These are phyloP conservation scores for Lepilemur septentrionalis DNA, from an alignment of 2,797 vertebrate genomes.

Conservation along the genomic window DNA sequence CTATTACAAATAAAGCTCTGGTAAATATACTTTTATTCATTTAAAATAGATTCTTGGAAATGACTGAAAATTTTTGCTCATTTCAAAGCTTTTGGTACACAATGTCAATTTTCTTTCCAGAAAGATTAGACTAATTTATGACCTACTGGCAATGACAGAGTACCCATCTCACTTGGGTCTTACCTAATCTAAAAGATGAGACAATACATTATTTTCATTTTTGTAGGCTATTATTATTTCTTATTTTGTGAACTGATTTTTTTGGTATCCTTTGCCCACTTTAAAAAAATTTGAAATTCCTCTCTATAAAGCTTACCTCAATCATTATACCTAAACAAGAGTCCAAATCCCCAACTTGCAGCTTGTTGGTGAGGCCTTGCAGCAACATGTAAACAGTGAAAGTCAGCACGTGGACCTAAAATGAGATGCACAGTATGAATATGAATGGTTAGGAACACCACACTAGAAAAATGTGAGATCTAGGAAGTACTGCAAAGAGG, in stretches of 20 bases:
- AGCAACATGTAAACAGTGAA: conserved; percentile 95
- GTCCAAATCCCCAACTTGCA: conserved; percentile 93
- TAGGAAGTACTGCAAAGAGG: background rate
- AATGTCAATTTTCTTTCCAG: background rate
- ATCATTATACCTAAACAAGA: conserved; percentile 93
- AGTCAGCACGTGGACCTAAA: conserved; percentile 95
- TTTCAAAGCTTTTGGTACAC: background rate
- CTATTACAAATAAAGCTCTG: background rate
- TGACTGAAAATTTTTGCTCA: background rate
- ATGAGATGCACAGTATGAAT: background rate
- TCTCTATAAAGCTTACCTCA: conserved; percentile 85
- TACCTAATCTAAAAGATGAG: background rate
- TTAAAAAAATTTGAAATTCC: background rate
- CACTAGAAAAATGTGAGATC: background rate
- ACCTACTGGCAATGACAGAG: background rate
- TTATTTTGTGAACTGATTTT: background rate
- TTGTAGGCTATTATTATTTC: background rate
- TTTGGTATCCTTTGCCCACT: background rate
- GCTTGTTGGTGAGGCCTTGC: conserved; percentile 86
- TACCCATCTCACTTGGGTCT: background rate
- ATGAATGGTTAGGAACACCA: background rate
- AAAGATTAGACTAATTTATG: background rate
- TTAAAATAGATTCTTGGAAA: background rate
- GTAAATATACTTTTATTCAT: background rate
- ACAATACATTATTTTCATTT: background rate